Percentiles rank a stretch among this genome's conserved stretches.
Evolutionary conservation across 2,797 vertebrate genomes (phyloP).

Genomic region (Leptodactylus fallax): DNA sequence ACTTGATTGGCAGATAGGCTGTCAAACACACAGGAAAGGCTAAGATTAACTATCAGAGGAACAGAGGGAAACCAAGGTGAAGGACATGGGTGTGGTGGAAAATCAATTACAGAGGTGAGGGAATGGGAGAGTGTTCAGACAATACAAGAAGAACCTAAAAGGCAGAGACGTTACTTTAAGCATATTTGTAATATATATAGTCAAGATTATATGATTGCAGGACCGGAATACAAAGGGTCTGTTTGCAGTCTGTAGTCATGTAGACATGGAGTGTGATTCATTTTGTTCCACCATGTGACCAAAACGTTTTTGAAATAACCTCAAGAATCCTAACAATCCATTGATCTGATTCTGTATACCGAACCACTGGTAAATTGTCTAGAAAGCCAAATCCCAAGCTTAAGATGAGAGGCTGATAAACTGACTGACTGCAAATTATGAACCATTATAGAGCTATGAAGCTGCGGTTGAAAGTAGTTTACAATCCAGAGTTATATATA

Average conservation of each 20-base stretch:
- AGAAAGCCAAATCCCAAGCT: background rate
- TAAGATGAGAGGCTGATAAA: background rate
- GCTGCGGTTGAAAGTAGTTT: slow-evolving; percentile 15
- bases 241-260: background rate
- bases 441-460: slow-evolving; percentile 11
- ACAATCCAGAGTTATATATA: background rate
- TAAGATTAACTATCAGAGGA: too few species aligned
- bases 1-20: too few species aligned
- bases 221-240: background rate
- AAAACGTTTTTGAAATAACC: background rate
- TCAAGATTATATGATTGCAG: background rate
- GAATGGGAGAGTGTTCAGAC: too few species aligned
- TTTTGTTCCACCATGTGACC: background rate
- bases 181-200: background rate
- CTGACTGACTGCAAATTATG: background rate
- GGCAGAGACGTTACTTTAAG: too few species aligned
- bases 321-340: background rate
- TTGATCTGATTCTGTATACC: background rate
- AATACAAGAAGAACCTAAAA: too few species aligned
- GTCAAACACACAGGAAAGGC: too few species aligned
- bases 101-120: too few species aligned
- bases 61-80: too few species aligned
- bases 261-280: background rate
- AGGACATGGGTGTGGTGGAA: too few species aligned
- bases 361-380: background rate